Evolutionary conservation across 2,888 invertebrate species (phyloP).

Genomic region (Xestia rhomboidea): DNA sequence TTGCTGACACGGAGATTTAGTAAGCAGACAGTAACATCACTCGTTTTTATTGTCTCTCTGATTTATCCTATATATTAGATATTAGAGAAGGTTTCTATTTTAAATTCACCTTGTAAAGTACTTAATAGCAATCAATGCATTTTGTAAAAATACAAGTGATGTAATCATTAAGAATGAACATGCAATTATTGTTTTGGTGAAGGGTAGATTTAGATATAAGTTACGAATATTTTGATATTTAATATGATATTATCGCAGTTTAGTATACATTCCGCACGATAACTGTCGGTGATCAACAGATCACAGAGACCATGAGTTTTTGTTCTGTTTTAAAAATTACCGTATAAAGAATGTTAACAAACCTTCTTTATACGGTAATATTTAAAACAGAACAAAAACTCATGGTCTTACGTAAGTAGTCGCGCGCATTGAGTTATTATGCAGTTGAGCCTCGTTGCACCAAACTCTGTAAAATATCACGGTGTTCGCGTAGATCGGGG

Average conservation of each 20-base stretch:
- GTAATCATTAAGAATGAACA: conserved; percentile 3
- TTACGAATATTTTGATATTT: conserved; percentile 20
- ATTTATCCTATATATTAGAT: neutral
- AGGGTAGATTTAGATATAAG: conserved; percentile 5
- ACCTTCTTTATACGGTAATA: neutral
- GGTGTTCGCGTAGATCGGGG: neutral
- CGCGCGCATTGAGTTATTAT: neutral
- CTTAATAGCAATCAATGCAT: conserved; percentile 9
- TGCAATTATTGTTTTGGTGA: conserved; percentile 6
- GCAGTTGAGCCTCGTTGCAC: conserved; percentile 2
- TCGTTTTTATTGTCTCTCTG: neutral
- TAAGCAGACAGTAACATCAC: neutral
- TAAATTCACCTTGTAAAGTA: neutral
- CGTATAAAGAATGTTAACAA: too few relatives aligned
- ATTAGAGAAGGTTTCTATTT: neutral
- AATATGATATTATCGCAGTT: neutral
- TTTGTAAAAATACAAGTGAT: conserved; percentile 7
- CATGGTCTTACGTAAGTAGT: neutral
- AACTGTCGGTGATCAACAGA: neutral
- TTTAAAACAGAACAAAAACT: neutral
- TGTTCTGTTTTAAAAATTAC: too few relatives aligned
- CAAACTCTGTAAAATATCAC: neutral
- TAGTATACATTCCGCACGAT: conserved; percentile 21
- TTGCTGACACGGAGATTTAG: neutral
- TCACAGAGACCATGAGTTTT: too few relatives aligned